A percentile compares a stretch with the other conserved stretches of the same genome.
phyloP scores from a whole-genome alignment of 2,113 vertebrate genomes.

The Australoheros scitulus region DNA sequence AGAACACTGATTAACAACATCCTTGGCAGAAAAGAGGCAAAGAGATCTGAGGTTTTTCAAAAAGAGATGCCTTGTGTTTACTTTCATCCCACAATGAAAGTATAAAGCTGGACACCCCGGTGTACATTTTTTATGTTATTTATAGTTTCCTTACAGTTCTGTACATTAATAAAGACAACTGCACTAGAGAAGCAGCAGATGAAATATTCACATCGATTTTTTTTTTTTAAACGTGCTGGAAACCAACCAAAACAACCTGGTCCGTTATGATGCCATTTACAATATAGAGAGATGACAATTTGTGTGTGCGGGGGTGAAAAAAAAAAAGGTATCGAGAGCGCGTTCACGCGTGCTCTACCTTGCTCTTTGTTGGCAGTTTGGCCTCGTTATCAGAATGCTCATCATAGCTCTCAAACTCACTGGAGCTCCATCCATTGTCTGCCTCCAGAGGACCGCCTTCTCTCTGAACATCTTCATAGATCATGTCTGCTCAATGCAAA shows the following conservation, averaged over 20 bases:
- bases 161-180: conserved; percentile 53
- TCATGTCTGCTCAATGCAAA: conserved; percentile 72
- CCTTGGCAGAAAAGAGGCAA: conserved; percentile 27
- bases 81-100: conserved; percentile 52
- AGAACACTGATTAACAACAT: conserved; percentile 35
- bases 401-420: conserved; percentile 96
- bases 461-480: conserved; percentile 85
- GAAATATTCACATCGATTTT: conserved; percentile 57
- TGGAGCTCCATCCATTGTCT: conserved; percentile 94
- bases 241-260: conserved; percentile 29
- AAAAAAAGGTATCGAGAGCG: background rate
- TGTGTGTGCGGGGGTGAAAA: background rate
- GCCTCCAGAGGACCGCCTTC: conserved; percentile 52
- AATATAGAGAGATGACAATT: background rate
- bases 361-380: conserved; percentile 75
- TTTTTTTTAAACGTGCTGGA: conserved; percentile 6
- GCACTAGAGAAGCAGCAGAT: conserved; percentile 1
- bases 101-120: conserved; percentile 34
- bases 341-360: conserved; percentile 67
- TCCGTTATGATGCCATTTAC: background rate
- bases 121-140: conserved; percentile 52
- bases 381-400: conserved; percentile 88
- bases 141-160: conserved; percentile 42
- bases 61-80: conserved; percentile 55
- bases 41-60: conserved; percentile 49